These are phyloP conservation scores for Panthera leo DNA, from an alignment of 2,113 vertebrate genomes.

Conservation along the genomic window DNA sequence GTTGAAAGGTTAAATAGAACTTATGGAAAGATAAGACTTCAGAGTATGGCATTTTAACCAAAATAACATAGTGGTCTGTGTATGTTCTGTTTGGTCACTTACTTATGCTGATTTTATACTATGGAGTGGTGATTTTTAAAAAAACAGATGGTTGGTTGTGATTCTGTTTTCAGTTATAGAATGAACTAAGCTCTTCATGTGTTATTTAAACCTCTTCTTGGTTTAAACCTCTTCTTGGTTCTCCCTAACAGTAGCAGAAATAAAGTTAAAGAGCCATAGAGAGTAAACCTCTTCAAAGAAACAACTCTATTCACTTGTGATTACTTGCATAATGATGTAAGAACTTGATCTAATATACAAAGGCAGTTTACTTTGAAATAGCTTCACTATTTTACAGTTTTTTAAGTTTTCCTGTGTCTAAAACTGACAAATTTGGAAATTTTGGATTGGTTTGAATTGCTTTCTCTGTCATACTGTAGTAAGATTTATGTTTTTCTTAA, in stretches of 20 bases:
- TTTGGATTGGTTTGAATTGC: not conserved
- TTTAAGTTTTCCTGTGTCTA: not conserved
- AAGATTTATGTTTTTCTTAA: constrained; percentile 41
- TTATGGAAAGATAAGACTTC: constrained; percentile 3
- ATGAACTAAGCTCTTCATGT: not conserved
- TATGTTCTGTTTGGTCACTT: constrained; percentile 9
- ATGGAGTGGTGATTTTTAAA: constrained; percentile 14
- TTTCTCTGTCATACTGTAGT: not conserved
- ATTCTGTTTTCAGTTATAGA: constrained; percentile 18
- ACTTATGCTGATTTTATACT: not conserved
- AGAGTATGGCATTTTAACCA: constrained; percentile 35
- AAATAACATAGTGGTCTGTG: not conserved
- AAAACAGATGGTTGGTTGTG: not conserved
- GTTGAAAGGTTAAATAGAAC: not conserved
- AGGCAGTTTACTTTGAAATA: constrained; percentile 49
- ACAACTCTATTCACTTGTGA: not conserved
- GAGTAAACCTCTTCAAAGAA: not conserved
- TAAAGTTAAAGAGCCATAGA: not conserved
- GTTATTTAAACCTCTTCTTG: not conserved
- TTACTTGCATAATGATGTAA: constrained; percentile 20
- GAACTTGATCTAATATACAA: constrained; percentile 21
- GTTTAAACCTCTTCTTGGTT: not conserved
- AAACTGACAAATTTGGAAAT: not conserved
- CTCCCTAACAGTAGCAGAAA: not conserved
- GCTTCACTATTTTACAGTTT: not conserved